These are phyloP conservation scores for Charina bottae DNA, from an alignment of 2,113 vertebrate species.

Conservation along the genomic window DNA sequence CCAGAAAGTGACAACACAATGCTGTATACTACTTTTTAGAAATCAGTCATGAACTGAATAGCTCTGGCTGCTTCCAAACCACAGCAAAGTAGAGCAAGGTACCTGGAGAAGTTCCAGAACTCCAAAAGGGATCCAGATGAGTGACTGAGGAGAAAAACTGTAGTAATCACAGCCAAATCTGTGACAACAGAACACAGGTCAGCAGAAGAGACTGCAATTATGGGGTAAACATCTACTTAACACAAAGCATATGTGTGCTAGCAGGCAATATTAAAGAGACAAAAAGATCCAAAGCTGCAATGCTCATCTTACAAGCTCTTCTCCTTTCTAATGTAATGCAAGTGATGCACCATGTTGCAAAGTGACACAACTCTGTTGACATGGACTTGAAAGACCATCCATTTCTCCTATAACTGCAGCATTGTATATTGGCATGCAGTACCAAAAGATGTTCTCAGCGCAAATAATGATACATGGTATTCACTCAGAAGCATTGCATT, in stretches of 20 bases:
- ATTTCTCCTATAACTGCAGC: no score
- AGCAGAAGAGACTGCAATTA: not conserved
- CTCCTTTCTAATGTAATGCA: not conserved
- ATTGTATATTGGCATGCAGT: no score
- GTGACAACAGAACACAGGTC: not conserved
- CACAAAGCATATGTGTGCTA: not conserved
- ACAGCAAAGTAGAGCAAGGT: not conserved
- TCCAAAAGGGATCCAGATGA: not conserved
- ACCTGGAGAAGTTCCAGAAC: not conserved
- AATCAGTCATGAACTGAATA: not conserved
- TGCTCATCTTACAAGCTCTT: not conserved
- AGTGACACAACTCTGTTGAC: no score
- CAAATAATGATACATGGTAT: no score
- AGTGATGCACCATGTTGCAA: no score
- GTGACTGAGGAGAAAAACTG: not conserved
- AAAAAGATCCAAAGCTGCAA: not conserved
- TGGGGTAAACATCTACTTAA: not conserved
- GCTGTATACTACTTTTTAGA: not conserved
- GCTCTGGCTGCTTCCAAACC: not conserved
- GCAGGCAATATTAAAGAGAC: not conserved
- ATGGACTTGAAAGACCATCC: no score
- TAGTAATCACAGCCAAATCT: not conserved
- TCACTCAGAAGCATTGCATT: no score
- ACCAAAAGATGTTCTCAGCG: no score
- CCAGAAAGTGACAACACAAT: not conserved